phyloP scores from a whole-genome alignment of 2,113 vertebrate genomes.

The Bettongia penicillata region DNA sequence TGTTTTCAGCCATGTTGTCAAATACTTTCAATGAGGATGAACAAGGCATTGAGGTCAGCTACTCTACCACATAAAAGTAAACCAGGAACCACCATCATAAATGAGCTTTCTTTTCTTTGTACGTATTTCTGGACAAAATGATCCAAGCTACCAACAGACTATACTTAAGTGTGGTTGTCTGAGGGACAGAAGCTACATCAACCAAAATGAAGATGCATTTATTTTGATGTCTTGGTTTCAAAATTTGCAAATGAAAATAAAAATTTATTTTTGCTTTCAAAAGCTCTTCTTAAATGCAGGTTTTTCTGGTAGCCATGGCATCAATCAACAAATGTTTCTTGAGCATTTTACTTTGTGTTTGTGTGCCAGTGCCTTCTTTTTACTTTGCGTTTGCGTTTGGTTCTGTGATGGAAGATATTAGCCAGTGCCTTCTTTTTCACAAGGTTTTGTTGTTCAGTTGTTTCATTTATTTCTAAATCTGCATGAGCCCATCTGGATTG shows the following conservation, averaged over 20 bases:
- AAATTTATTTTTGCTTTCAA: constrained; percentile 51
- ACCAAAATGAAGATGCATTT: background rate
- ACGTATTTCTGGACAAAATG: constrained; percentile 4
- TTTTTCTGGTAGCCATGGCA: constrained; percentile 24
- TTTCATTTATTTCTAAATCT: too few species aligned
- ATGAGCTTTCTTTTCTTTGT: constrained; percentile 3
- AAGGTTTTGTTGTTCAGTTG: background rate
- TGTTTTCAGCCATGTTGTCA: too few species aligned
- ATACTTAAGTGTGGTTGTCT: constrained; percentile 25
- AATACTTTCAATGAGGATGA: too few species aligned
- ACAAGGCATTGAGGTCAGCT: too few species aligned
- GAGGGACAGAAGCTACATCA: background rate
- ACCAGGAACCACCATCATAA: background rate
- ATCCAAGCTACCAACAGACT: constrained; percentile 4
- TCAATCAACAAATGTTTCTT: constrained; percentile 52
- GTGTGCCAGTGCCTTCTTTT: too few species aligned
- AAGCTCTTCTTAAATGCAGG: constrained; percentile 38
- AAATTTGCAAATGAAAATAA: constrained; percentile 56
- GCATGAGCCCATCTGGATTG: too few species aligned
- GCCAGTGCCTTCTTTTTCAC: background rate
- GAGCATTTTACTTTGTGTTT: constrained; percentile 30
- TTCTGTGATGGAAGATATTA: background rate
- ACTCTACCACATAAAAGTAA: constrained; percentile 22
- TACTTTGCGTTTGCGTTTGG: background rate
- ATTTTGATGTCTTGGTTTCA: constrained; percentile 57